Percentiles rank a stretch among this genome's conserved stretches.
Evolutionary conservation across 2,113 vertebrate species (phyloP).

Genomic region (Lophura nycthemera): DNA sequence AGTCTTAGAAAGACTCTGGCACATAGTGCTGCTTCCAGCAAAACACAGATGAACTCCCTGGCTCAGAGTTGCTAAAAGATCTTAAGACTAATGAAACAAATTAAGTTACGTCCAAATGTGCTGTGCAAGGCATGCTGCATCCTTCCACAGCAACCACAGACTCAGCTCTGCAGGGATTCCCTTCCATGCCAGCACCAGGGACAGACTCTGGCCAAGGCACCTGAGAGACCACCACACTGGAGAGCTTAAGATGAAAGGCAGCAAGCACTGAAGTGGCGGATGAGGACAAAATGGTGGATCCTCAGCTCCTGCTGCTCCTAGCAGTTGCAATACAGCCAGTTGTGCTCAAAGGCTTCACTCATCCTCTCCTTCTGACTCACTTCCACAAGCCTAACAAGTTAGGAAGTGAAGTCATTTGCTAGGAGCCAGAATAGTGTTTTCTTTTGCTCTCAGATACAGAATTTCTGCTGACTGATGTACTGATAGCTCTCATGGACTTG

Average conservation of each 20-base stretch:
- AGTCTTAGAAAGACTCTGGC: neutral
- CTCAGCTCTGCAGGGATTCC: neutral
- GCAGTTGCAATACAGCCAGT: neutral
- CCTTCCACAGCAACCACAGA: neutral
- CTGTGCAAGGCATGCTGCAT: fast-evolving
- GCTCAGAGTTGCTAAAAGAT: neutral
- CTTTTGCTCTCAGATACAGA: neutral
- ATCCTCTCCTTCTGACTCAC: neutral
- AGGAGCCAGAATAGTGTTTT: neutral
- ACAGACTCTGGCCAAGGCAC: neutral
- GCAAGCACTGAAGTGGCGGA: neutral
- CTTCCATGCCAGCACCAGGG: neutral
- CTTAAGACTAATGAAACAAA: neutral
- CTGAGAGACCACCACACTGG: fast-evolving
- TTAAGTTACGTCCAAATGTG: neutral
- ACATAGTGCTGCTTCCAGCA: neutral
- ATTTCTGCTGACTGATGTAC: neutral
- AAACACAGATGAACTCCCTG: neutral
- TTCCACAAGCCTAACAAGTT: neutral
- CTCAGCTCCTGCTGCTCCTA: neutral
- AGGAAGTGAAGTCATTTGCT: neutral
- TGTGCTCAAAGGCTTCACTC: neutral
- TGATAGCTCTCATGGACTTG: neutral
- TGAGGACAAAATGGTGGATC: neutral
- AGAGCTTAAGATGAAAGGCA: neutral